Percentiles rank a stretch among this genome's conserved stretches.
Evolutionary conservation across 2,888 invertebrate genomes (phyloP).

Genomic region (Stegophylla sp.): DNA sequence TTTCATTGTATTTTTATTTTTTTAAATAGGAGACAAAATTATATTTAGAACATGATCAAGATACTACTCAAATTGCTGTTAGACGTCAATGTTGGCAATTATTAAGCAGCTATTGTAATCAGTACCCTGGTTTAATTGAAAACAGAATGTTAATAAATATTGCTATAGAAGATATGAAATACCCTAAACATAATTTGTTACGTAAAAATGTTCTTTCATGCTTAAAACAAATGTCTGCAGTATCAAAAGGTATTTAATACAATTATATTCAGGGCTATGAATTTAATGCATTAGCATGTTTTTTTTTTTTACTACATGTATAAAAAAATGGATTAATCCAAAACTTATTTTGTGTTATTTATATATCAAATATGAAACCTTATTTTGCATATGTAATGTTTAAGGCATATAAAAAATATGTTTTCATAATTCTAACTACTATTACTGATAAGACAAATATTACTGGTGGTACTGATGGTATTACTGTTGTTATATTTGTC

Average conservation of each 20-base stretch:
- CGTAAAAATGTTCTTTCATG: conserved; percentile 48
- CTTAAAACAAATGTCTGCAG: conserved; percentile 50
- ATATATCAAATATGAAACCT: no score
- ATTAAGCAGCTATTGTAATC: conserved; percentile 48
- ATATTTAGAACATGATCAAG: conserved; percentile 48
- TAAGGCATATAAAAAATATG: no score
- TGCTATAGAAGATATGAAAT: conserved; percentile 51
- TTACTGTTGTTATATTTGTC: no score
- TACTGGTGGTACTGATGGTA: no score
- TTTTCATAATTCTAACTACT: no score
- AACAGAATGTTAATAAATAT: conserved; percentile 54
- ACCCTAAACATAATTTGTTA: conserved; percentile 48
- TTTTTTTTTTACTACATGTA: no score
- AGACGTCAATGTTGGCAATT: conserved; percentile 55
- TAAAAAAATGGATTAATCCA: no score
- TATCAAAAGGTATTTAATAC: conserved; percentile 41
- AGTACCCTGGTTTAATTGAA: conserved; percentile 50
- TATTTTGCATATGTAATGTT: no score
- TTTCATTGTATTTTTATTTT: not conserved
- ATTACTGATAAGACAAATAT: no score
- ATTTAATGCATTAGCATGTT: no score
- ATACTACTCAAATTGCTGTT: conserved; percentile 39
- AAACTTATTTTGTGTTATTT: no score
- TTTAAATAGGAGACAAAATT: conserved; percentile 38
- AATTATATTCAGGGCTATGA: no score